These are phyloP conservation scores for Lymantria dispar DNA, from an alignment of 2,888 invertebrate species.

Conservation along the genomic window DNA sequence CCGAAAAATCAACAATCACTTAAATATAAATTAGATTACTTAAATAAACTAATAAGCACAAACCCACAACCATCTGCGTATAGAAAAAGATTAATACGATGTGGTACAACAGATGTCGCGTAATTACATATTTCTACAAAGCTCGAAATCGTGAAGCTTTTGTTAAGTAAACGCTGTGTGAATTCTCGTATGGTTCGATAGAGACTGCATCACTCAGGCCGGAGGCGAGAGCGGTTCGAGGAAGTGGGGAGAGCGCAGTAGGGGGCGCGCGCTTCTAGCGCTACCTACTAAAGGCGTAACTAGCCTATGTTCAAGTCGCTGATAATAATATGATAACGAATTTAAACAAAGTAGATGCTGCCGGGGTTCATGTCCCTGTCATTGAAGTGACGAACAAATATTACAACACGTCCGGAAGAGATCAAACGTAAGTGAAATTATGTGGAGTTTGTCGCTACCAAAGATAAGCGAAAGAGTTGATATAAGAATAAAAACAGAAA, in stretches of 20 bases:
- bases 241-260: constrained; percentile 49
- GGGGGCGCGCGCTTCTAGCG: constrained; percentile 61
- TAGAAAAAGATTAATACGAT: constrained; percentile 34
- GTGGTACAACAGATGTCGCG: constrained; percentile 49
- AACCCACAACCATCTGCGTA: constrained; percentile 44
- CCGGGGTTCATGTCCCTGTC: constrained; percentile 31
- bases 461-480: not conserved
- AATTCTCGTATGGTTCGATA: constrained; percentile 41
- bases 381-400: constrained; percentile 43
- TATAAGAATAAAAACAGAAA: not conserved
- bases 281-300: constrained; percentile 58
- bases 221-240: constrained; percentile 41
- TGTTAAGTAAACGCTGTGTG: constrained; percentile 39
- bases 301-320: constrained; percentile 63
- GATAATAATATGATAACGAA: constrained; percentile 77
- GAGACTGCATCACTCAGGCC: constrained; percentile 68
- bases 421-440: constrained; percentile 31
- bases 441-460: not conserved
- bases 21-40: constrained; percentile 14
- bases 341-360: constrained; percentile 64
- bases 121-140: constrained; percentile 62
- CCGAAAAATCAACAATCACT: constrained; percentile 31
- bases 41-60: constrained; percentile 38
- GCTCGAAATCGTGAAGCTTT: constrained; percentile 73
- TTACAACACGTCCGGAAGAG: constrained; percentile 19